Percentiles rank a stretch among this genome's conserved stretches.
phyloP scores from a whole-genome alignment of 2,888 invertebrate genomes.

The Drosophila prolongata region DNA sequence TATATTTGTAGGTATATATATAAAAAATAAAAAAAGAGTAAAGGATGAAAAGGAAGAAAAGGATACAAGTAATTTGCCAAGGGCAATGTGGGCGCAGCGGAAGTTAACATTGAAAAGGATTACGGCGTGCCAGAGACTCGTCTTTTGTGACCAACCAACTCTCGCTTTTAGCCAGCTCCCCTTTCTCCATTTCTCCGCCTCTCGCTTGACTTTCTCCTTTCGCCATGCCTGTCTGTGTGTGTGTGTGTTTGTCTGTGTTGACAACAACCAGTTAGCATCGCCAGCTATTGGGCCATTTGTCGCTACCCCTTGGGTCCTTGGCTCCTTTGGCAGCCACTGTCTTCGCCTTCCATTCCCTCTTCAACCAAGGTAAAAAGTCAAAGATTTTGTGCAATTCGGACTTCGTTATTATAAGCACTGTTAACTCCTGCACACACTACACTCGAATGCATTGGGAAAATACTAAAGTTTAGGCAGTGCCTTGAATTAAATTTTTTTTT shows the following conservation, averaged over 20 bases:
- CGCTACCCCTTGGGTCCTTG: conserved; percentile 56
- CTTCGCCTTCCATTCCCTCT: conserved; percentile 31
- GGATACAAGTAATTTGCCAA: conserved; percentile 79
- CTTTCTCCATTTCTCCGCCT: not conserved
- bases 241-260: conserved; percentile 37
- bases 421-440: conserved; percentile 19
- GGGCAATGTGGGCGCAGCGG: conserved; percentile 69
- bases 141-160: conserved; percentile 48
- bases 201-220: not conserved
- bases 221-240: conserved; percentile 1
- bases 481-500: too few relatives aligned
- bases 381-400: conserved; percentile 60
- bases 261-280: conserved; percentile 52
- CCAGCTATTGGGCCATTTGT: conserved; percentile 53
- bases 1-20: conserved; percentile 5
- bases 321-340: conserved; percentile 56
- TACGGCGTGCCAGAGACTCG: conserved; percentile 57
- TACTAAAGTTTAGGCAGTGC: not conserved
- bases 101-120: conserved; percentile 81
- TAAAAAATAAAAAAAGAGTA: conserved; percentile 3
- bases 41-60: conserved; percentile 55
- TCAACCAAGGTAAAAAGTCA: conserved; percentile 75
- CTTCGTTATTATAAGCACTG: conserved; percentile 59
- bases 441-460: not conserved
- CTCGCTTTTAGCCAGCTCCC: conserved; percentile 13